Percentiles rank a stretch among this genome's conserved stretches.
Evolutionary conservation across 1,140 invertebrate species (phyloP).

Genomic region (Caerostris extrusa): DNA sequence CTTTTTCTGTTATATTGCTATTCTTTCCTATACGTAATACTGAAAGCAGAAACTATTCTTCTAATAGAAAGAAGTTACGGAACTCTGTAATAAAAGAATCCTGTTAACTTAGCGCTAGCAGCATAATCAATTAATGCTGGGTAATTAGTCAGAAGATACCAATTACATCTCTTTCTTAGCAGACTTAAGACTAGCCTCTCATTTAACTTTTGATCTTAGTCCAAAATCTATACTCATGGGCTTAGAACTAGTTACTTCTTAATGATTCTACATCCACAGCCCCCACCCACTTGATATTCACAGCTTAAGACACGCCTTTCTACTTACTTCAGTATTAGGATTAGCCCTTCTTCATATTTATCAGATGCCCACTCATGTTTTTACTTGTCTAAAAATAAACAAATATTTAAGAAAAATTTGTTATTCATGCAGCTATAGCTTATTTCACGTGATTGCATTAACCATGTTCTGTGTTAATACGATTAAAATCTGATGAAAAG

Average conservation of each 20-base stretch:
- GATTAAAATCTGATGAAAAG: too few relatives aligned
- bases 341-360: slow-evolving; percentile 16
- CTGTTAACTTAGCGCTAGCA: not conserved
- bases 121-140: slow-evolving; percentile 59
- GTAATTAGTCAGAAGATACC: slow-evolving; percentile 67
- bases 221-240: slow-evolving; percentile 69
- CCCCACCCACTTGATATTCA: slow-evolving; percentile 32
- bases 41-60: too few relatives aligned
- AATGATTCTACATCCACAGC: slow-evolving; percentile 58
- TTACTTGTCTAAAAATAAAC: not conserved
- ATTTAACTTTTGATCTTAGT: slow-evolving; percentile 66
- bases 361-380: not conserved
- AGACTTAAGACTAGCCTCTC: not conserved
- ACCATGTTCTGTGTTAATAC: too few relatives aligned
- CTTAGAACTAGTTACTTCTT: slow-evolving; percentile 58
- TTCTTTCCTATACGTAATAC: too few relatives aligned
- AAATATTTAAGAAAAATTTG: not conserved
- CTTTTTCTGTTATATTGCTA: too few relatives aligned
- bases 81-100: not conserved
- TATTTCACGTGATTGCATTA: too few relatives aligned
- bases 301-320: slow-evolving; percentile 64
- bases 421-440: too few relatives aligned
- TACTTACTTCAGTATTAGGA: slow-evolving; percentile 52
- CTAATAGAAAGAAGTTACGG: too few relatives aligned
- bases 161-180: slow-evolving; percentile 63